Base-by-base conservation (phyloP, 2,113 vertebrate species). In the Pachypanchax playfairii region DNA sequence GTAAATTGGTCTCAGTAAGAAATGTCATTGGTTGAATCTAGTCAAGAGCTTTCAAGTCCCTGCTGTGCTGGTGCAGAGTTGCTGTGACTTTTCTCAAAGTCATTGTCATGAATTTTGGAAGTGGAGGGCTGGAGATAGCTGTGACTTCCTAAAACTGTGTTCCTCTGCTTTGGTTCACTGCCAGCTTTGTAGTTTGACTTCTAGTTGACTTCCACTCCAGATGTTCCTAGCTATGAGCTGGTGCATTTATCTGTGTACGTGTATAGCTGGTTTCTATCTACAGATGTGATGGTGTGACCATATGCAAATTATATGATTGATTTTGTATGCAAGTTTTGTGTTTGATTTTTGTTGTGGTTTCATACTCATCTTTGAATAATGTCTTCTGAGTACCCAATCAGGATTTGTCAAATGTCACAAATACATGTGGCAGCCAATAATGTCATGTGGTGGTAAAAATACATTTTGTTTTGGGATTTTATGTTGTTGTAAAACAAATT, bases 151-250 rank as follows among this genome's bases (percentile, higher is more conserved):
- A 52, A 70, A 80, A 83, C 57, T 80, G 80, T 85, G 75, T 35
- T 80, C 87, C 71, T 77, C 73, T 67, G 60, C 64, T 62, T 78
- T 85, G 76, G 74, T 74, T 67, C 41, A 46, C 33, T 0, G 75
- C 75, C 80, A 88, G 79, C 54, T 62, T 75, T 75, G 69, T 65
- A 57, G 62, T 82, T 83, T 88, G 90, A 87, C 87, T 87, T 85
- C 86, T 76, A 77, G 38, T 83, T 51, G 83, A 88, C 83, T 88
- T 87, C 67, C 64, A 66, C 60, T 88, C 86, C 91, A 91, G 90
- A 90, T 92, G 90, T 92, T 91, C 76, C 50, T 67, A 47, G 68
- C 44, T 74, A 62, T 55, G 53, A 22, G 68, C 43, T 61, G 48
- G 58, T 71, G 58, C 68, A 69, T 69, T 51, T 70, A 46, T 67